Base-by-base conservation (phyloP, 2,888 invertebrate species). In the Drosophila siamana region DNA sequence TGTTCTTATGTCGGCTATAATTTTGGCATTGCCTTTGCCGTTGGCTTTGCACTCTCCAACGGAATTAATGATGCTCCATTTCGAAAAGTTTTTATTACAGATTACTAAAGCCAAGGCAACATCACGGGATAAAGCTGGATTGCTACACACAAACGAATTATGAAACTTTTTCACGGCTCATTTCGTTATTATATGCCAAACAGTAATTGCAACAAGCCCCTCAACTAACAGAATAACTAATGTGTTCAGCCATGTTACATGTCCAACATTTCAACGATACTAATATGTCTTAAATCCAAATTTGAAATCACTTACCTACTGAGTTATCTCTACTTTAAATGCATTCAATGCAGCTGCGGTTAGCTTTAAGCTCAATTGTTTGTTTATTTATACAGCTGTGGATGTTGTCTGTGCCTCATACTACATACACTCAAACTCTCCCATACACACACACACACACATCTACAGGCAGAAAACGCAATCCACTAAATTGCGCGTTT, bases 401-500 rank as follows among this genome's bases (percentile, higher is more conserved):
- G 57, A 47, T 30, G 36, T 1, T 50, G 6, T 65, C 15, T 44
- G 30, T 11, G n/a, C 3, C 46, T 36, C 48, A 40, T 44, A 75
- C 51, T n/a, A n/a, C n/a, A n/a, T n/a, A n/a, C n/a, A n/a, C n/a
- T n/a, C n/a, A n/a, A n/a, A n/a, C n/a, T n/a, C n/a, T n/a, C n/a
- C n/a, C n/a, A n/a, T n/a, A 69, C 51, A 46, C 57, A 75, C 50
- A 70, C 57, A 63, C 40, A 26, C 33, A 67, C 43, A 67, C 43
- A 33, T 54, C 69, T 54, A 76, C 43, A 61, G 60, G 46, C 50
- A 33, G 47, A 63, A 65, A 78, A 74, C 59, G 80, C 83, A 83
- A 88, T 88, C 66, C 88, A 81, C 79, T 69, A 83, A 87, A 83
- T 74, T 86, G 83, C 80, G 83, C 86, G 82, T 69, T 85, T 74